A percentile compares a stretch with the other conserved stretches of the same genome.
phyloP scores from a whole-genome alignment of 30 jellyfish, hydroid and myxozoan genomes.

The Turritopsis rubra region DNA sequence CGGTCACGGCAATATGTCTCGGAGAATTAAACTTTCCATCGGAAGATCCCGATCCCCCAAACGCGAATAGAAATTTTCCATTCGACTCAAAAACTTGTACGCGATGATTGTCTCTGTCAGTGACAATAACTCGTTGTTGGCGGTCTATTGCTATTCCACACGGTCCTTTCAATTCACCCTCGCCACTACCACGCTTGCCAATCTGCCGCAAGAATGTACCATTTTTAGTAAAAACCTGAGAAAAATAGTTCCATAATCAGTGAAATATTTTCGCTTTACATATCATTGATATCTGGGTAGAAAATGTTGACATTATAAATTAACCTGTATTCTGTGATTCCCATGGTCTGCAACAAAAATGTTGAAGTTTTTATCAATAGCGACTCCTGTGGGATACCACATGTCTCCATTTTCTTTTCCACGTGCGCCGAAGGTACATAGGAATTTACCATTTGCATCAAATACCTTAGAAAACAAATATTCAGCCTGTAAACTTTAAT shows the following conservation, averaged over 20 bases:
- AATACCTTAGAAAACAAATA: conserved; percentile 40
- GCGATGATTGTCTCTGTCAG: conserved; percentile 95
- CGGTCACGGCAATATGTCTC: conserved; percentile 69
- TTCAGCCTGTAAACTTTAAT: not conserved
- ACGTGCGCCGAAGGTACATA: conserved; percentile 76
- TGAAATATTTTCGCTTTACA: no score
- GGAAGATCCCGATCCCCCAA: conserved; percentile 84
- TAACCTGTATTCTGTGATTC: conserved; percentile 89
- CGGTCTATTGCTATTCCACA: conserved; percentile 79
- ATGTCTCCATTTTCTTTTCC: conserved; percentile 95
- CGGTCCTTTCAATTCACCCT: conserved; percentile 85
- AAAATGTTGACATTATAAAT: no score
- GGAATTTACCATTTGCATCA: conserved; percentile 79
- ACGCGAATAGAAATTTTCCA: conserved; percentile 62
- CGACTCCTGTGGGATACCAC: conserved; percentile 97
- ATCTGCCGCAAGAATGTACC: conserved; percentile 64
- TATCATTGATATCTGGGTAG: no score
- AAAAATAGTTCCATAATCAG: no score
- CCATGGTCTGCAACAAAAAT: conserved; percentile 98
- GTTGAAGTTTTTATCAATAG: conserved; percentile 64
- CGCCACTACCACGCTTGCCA: conserved; percentile 85
- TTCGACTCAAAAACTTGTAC: conserved; percentile 64
- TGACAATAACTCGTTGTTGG: conserved; percentile 68
- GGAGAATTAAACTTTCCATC: conserved; percentile 95
- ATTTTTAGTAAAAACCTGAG: conserved; percentile 58